Conservation (phyloP, 2,888 invertebrate genomes). For the Zygothrica quintamaculata region DNA sequence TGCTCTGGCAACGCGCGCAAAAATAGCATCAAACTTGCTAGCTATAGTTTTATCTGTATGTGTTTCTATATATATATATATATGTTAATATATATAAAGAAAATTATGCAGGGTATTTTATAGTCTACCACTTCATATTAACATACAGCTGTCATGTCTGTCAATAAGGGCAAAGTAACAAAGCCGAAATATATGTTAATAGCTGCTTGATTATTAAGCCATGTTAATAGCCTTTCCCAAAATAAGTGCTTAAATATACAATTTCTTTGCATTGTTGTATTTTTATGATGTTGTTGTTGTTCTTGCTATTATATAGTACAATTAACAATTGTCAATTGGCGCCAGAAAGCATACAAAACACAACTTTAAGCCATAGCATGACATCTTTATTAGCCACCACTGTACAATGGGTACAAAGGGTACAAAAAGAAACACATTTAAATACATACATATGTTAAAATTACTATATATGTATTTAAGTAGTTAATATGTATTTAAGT, state of each 20-base stretch:
- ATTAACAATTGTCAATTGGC: slow-evolving; percentile 26
- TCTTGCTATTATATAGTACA: background rate
- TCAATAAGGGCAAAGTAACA: slow-evolving; percentile 19
- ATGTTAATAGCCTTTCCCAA: slow-evolving; percentile 1
- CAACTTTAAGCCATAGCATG: slow-evolving; percentile 8
- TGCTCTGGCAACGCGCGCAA: too few relatives aligned
- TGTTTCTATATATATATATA: background rate
- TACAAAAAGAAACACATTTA: too few relatives aligned
- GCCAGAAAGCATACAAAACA: slow-evolving; percentile 44
- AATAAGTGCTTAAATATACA: too few relatives aligned
- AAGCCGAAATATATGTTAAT: background rate
- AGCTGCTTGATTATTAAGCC: background rate
- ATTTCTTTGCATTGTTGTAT: slow-evolving; percentile 5
- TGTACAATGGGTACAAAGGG: slow-evolving; percentile 1
- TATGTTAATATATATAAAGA: too few relatives aligned
- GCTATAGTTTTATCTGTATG: too few relatives aligned
- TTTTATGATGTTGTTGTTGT: slow-evolving; percentile 3
- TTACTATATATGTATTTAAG: too few relatives aligned
- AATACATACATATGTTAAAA: too few relatives aligned
- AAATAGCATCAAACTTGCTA: too few relatives aligned
- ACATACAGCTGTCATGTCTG: slow-evolving; percentile 36
- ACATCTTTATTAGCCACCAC: slow-evolving; percentile 13
- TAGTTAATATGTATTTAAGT: too few relatives aligned
- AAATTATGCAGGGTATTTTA: too few relatives aligned
- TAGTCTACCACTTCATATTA: too few relatives aligned